Evolutionary conservation across 1,140 invertebrate genomes (phyloP).

Genomic region (Drosophila aff.): DNA sequence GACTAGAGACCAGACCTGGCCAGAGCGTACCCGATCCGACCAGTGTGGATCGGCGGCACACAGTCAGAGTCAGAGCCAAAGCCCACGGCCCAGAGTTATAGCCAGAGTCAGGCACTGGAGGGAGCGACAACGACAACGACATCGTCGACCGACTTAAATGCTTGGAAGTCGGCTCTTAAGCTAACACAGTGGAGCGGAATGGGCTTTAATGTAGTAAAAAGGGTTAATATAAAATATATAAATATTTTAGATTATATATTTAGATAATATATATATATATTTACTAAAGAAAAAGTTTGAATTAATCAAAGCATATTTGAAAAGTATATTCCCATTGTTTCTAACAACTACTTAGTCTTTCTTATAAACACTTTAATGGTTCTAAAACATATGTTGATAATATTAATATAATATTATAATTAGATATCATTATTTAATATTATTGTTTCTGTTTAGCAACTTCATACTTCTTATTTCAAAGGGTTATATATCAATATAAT

Average conservation of each 20-base stretch:
- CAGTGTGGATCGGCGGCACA: slow-evolving; percentile 39
- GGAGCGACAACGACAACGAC: slow-evolving; percentile 44
- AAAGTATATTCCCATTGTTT: background rate
- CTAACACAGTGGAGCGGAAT: slow-evolving; percentile 55
- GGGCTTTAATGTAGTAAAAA: background rate
- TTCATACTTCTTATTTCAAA: too few relatives aligned
- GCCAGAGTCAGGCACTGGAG: slow-evolving; percentile 42
- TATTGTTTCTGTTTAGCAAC: too few relatives aligned
- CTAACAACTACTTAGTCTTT: background rate
- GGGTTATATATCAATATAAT: too few relatives aligned
- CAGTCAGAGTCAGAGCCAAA: slow-evolving; percentile 28
- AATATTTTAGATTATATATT: too few relatives aligned
- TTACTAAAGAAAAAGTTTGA: too few relatives aligned
- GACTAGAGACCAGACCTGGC: slow-evolving; percentile 16
- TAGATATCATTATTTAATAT: too few relatives aligned
- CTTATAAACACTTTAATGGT: background rate
- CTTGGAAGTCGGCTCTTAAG: slow-evolving; percentile 67
- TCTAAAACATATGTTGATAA: background rate
- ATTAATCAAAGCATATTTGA: background rate
- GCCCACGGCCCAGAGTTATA: slow-evolving; percentile 49
- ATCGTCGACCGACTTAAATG: slow-evolving; percentile 75
- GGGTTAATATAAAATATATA: too few relatives aligned
- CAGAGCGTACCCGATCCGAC: slow-evolving; percentile 31
- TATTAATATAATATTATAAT: too few relatives aligned
- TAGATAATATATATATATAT: too few relatives aligned